Base-by-base conservation (phyloP, 2,797 vertebrate genomes). In the Anguilla marmorata region DNA sequence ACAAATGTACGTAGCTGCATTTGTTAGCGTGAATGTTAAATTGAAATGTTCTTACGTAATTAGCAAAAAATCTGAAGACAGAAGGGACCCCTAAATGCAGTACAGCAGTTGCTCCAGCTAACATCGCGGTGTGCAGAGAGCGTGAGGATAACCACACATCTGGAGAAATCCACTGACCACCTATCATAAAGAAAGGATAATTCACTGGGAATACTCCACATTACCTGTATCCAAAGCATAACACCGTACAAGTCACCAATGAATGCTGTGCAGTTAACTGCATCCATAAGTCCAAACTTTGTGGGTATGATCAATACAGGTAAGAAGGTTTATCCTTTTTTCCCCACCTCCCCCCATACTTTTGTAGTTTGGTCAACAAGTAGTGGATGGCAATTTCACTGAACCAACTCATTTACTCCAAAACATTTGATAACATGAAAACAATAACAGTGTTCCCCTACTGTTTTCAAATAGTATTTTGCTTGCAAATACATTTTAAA, bases 1-100 rank as follows among this genome's bases (percentile, higher is more conserved):
- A 94, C 94, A 93, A 94, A 95, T 94, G 92, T 87, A 93, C 93
- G 91, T 93, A 95, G 94, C 93, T 94, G 95, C 93, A 93, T 96
- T 87, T 91, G 92, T 95, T 94, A 94, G 90, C 91, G 92, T 92
- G 91, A 91, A 94, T 84, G 84, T 93, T 93, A 93, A 88, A 89
- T 92, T 90, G 91, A 94, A 94, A 94, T 94, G 93, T 89, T 94
- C 21, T 93, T 93, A 89, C 93, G 92, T 89, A 91, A 91, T 92
- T 91, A 93, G 89, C 91, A 94, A 92, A 94, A 94, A 93, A 93
- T 91, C 90, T 94, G 91, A 92, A 94, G 24, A 86, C 87, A 89
- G 88, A 82, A 41, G 89, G 66, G 90, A 93, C 91, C 92, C 89
- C 91, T 92, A 91, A 92, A 91, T 92, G 93, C 92, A 89, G 86